Base-by-base conservation (phyloP, 1,140 invertebrate genomes). In the Chironomus striatipennis region DNA sequence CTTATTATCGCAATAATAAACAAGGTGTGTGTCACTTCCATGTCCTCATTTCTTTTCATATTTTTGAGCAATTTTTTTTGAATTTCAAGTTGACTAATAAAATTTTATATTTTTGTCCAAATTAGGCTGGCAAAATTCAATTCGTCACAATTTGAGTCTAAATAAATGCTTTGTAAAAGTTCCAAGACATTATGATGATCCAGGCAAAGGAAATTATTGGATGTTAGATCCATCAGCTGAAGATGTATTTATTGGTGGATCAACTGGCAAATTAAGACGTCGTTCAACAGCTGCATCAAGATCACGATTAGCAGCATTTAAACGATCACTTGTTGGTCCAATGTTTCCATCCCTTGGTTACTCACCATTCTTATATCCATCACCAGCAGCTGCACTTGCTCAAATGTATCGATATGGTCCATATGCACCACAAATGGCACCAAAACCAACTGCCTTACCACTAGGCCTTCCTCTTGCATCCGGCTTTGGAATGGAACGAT, bases 81-180 rank as follows among this genome's bases (percentile, higher is more conserved):
- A 43, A 43, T 10, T 47, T 4, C 43, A 47, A 10, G 43, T 10
- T 10, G 15, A 57, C 47, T 57, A 57, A 57, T 57, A n/a, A n/a
- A n/a, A 12, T 12, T 47, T 47, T 47, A 12, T 47, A 57, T 57
- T 57, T 57, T n/a, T 57, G 5, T 57, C n/a, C 5, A 57, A 57
- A 57, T n/a, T 57, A 57, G 47, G 96, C 15, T 99, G 98, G 98
- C 98, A 99, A 82, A 99, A 99, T 80, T 98, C 96, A 0, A 99
- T 99, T 75, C 84, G 98, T 1, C 98, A 99, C 83, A 99, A 99
- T 82, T 84, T 99, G 2, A 95, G 92, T 77, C 85, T 99, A 77
- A 99, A 99, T 84, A 98, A 99, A 84, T 99, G 97, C 80, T 99
- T 99, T 82, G 93, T 98, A 9, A 99, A 99, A 86, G 94, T 97